Evolutionary conservation across 2,797 vertebrate genomes (phyloP).

Genomic region (Spea hammondii): DNA sequence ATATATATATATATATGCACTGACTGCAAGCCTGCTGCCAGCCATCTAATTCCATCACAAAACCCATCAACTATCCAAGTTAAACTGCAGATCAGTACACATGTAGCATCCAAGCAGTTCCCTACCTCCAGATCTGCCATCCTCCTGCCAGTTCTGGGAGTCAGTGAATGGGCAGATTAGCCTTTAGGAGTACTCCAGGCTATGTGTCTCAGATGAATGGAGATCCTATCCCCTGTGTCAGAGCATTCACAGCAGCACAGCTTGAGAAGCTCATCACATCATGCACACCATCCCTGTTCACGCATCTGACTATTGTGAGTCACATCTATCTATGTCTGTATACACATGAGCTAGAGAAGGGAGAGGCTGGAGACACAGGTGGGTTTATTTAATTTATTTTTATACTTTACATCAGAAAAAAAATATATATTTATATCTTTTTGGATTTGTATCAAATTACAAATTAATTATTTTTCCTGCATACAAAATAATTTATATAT

Average conservation of each 20-base stretch:
- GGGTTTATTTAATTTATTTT: background rate
- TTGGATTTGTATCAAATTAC: no score
- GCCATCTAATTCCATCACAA: no score
- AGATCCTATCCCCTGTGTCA: conserved; percentile 16
- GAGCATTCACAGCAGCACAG: conserved; percentile 13
- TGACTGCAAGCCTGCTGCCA: no score
- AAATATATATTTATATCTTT: no score
- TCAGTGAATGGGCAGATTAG: conserved; percentile 15
- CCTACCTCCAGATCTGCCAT: conserved; percentile 50
- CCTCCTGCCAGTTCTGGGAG: background rate
- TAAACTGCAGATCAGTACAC: background rate
- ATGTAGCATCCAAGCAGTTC: background rate
- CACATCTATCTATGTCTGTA: conserved; percentile 5
- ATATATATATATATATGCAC: no score
- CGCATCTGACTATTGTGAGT: conserved; percentile 17
- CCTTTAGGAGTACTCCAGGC: background rate
- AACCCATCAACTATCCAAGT: background rate
- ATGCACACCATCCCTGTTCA: conserved; percentile 5
- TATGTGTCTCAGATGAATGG: conserved; percentile 1
- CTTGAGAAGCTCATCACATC: conserved; percentile 20
- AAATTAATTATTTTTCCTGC: no score
- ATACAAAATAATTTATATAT: no score
- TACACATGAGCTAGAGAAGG: conserved; percentile 14
- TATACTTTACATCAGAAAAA: no score
- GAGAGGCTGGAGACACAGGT: conserved; percentile 10